Base-by-base conservation (phyloP, 2,888 invertebrate genomes). In the Lithophane semibrunnea region DNA sequence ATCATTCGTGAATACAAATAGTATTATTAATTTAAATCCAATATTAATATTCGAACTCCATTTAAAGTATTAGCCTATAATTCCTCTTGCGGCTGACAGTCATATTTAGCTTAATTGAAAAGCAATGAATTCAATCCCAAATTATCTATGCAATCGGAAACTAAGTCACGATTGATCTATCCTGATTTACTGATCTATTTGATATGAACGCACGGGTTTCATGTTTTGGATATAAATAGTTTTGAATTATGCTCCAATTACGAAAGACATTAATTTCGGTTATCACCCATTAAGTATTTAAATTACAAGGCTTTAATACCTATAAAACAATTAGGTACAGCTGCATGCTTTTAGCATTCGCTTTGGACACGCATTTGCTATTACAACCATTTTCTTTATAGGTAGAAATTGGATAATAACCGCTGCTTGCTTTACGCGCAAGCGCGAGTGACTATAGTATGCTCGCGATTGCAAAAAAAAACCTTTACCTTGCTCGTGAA, bases 91-190 rank as follows among this genome's bases (percentile, higher is more conserved):
- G 66, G 72, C 42, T 64, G 64, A 79, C 69, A 75, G 74, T 73
- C 84, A 67, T 73, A 75, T 83, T 83, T 75, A 79, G 79, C 84
- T 67, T 80, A 87, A 82, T 88, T 86, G 77, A 80, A 86, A 86
- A 79, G 63, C 76, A 80, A 87, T 82, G 65, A 66, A 75, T 73
- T 75, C 65, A 63, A 72, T 58, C 49, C 56, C 61, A 67, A 75
- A 82, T 79, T 75, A 76, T 56, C 44, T 67, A 79, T 79, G 58
- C 77, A 77, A 77, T 82, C 64, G 66, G 77, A 79, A 82, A 77
- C 73, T 69, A 72, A 74, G 70, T 69, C 21, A 54, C n/a, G 44
- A 73, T 85, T 87, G 69, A 75, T 79, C 29, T 54, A 61, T 64
- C 24, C 66, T 70, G 72, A 79, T 86, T 76, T 63, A 76, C 58